Evolutionary conservation across 2,113 vertebrate species (phyloP), one percentile per base, ranked within the genome.

Genomic region (Rutilus rutilus): DNA sequence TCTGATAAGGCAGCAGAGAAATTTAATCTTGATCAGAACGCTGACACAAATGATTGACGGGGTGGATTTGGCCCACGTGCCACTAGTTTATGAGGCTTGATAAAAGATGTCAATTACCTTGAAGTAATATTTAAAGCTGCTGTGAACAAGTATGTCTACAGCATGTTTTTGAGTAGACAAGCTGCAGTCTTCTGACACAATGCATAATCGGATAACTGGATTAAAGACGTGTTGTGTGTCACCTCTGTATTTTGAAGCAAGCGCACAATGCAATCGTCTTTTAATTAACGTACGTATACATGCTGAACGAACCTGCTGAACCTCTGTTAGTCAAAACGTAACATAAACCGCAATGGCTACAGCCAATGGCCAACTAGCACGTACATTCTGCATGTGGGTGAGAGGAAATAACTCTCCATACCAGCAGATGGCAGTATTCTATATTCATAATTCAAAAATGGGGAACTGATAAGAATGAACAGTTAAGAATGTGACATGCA

Each of bases 1-100:
- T 71, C 33, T 42, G 17, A 33, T 67, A 67, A 67, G 64, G 15
- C 30, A 67, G 64, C 30, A 19, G 15, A 9, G 36, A n/a, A 39
- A 73, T 42, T 73, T 73, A 4, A 73, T 42, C 36, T 12, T 73
- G 36, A 73, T 73, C 69, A 73, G 69, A 73, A 42, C 9, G 36
- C 69, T 36, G 23, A n/a, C 69, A 45, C 11, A 45, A 74, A 45
- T 74, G 71, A 47, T 45, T 47, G 23, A 74, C 23, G 2, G 39
- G 39, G 23, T n/a, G 39, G 23, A 74, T 74, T 74, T 45, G 71
- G 39, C 71, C 36, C 23, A 74, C 11, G 25, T 47, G 71, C 71
- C 23, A 23, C 71, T 74, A 74, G 71, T 47, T 74, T 45, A 74
- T 74, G 71, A 45, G 71, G 39, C 71, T 45, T 74, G 71, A 74